phyloP scores from a whole-genome alignment of 2,113 vertebrate species.

The Heliornis fulica region DNA sequence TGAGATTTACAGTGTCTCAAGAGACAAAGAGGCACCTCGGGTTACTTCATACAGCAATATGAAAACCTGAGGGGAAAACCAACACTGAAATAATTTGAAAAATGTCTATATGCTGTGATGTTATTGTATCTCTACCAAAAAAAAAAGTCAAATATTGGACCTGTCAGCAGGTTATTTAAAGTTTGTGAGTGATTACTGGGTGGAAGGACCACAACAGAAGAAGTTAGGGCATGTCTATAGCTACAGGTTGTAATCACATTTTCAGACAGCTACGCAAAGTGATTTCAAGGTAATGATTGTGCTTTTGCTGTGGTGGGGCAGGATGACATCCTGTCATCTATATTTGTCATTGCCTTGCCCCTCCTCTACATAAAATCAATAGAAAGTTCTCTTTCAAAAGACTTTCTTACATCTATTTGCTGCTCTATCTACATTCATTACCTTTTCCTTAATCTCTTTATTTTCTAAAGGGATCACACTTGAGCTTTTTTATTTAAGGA shows the following conservation, averaged over 20 bases:
- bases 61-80: not conserved
- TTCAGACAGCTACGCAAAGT: not conserved
- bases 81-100: not conserved
- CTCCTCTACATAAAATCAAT: not conserved
- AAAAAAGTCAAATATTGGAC: not conserved
- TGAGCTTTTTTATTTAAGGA: not conserved
- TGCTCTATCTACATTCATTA: not conserved
- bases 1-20: not conserved
- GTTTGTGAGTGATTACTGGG: not conserved
- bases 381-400: not conserved
- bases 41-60: not conserved
- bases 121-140: not conserved
- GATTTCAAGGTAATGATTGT: not conserved
- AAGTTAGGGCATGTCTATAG: not conserved
- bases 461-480: not conserved
- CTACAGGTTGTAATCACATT: not conserved
- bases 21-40: not conserved
- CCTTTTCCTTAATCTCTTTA: not conserved
- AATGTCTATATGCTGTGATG: not conserved
- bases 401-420: not conserved
- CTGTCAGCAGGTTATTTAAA: not conserved
- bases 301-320: not conserved
- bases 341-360: not conserved
- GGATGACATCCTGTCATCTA: not conserved
- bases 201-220: not conserved